Evolutionary conservation across 2,888 invertebrate species (phyloP).

Genomic region (Dicycla oo): DNA sequence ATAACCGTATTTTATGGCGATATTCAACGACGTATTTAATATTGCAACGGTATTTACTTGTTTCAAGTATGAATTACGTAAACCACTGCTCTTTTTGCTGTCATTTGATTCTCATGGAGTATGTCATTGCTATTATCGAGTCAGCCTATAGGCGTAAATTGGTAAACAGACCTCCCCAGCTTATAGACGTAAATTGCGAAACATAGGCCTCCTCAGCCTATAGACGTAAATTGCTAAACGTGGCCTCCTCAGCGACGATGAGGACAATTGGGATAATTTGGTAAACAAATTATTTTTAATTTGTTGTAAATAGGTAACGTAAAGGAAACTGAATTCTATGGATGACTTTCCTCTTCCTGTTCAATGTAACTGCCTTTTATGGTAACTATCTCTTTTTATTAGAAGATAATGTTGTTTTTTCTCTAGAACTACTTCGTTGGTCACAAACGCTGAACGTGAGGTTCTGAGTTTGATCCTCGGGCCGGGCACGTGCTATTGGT

Average conservation of each 20-base stretch:
- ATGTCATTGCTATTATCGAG: neutral
- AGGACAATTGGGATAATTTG: neutral
- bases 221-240: neutral
- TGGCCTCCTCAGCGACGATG: too few species aligned
- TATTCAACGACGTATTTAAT: neutral
- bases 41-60: neutral
- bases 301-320: neutral
- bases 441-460: neutral
- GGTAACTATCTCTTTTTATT: neutral
- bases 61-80: slow-evolving; percentile 3
- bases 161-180: neutral
- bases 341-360: neutral
- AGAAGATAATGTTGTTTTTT: neutral
- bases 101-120: neutral
- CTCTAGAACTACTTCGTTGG: neutral
- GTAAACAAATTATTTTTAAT: neutral
- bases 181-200: neutral
- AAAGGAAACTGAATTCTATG: neutral
- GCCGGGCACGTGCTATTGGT: neutral
- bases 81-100: neutral
- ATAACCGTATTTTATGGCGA: neutral
- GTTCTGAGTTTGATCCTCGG: neutral
- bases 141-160: neutral
- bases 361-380: neutral
- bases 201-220: neutral